Percentiles rank a stretch among this genome's conserved stretches.
These are phyloP conservation scores for Eristalinus sepulchralis DNA, from an alignment of 2,888 invertebrate genomes.

Conservation along the genomic window DNA sequence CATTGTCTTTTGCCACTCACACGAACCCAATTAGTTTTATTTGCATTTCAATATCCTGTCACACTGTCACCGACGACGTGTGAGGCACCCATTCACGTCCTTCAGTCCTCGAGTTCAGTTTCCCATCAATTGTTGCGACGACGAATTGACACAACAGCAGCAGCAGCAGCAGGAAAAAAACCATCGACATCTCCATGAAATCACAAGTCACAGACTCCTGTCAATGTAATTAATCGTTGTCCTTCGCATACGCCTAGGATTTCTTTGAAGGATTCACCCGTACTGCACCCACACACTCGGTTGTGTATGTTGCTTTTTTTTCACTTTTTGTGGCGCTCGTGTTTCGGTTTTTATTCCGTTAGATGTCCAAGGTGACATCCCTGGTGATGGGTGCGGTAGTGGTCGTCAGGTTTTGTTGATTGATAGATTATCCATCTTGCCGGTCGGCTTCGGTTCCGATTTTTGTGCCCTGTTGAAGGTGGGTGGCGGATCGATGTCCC, in stretches of 20 bases:
- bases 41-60: constrained; percentile 68
- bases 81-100: constrained; percentile 37
- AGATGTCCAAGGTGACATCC: constrained; percentile 29
- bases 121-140: constrained; percentile 59
- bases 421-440: constrained; percentile 36
- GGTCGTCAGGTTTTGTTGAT: constrained; percentile 27
- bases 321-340: not conserved
- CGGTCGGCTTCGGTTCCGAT: constrained; percentile 12
- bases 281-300: not conserved
- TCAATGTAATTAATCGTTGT: constrained; percentile 56
- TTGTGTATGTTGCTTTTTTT: not conserved
- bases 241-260: constrained; percentile 31
- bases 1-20: constrained; percentile 11
- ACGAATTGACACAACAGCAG: constrained; percentile 28
- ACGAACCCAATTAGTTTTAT: constrained; percentile 69
- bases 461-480: not conserved
- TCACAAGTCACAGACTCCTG: constrained; percentile 50
- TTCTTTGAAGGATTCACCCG: constrained; percentile 36
- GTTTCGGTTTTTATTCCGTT: not conserved
- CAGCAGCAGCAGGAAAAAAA: not conserved
- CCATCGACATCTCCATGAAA: constrained; percentile 4
- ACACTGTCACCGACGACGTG: constrained; percentile 19
- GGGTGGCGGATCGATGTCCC: not conserved
- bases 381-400: constrained; percentile 6
- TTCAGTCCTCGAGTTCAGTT: constrained; percentile 53